Evolutionary conservation across 2,888 invertebrate genomes (phyloP).

Genomic region (Drosophila colorata): DNA sequence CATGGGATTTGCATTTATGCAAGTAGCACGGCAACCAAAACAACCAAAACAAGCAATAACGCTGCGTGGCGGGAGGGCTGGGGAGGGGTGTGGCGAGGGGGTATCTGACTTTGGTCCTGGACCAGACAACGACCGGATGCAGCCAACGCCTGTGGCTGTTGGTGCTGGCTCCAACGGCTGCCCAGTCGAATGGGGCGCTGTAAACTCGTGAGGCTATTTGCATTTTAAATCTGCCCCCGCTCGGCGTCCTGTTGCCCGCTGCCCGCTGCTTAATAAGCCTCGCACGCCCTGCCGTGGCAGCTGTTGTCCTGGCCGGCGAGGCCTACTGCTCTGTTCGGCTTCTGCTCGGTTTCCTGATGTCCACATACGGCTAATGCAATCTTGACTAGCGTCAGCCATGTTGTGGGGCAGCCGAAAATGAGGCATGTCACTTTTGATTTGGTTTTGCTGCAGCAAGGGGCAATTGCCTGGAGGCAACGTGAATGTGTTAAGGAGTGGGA

Average conservation of each 20-base stretch:
- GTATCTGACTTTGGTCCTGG: not conserved
- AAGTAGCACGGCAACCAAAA: conserved; percentile 16
- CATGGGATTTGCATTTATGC: conserved; percentile 72
- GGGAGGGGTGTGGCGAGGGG: not conserved
- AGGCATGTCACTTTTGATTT: conserved; percentile 78
- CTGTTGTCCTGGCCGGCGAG: conserved; percentile 11
- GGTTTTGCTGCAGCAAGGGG: conserved; percentile 55
- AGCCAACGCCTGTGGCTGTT: conserved; percentile 2
- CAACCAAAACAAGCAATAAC: conserved; percentile 40
- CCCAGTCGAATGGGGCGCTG: conserved; percentile 3
- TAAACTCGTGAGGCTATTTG: conserved; percentile 61
- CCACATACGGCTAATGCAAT: conserved; percentile 70
- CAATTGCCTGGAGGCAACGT: conserved; percentile 7
- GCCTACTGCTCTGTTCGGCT: too few species aligned
- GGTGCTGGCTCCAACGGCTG: too few species aligned
- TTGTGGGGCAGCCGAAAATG: conserved; percentile 67
- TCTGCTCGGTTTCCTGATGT: not conserved
- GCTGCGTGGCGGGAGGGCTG: conserved; percentile 24
- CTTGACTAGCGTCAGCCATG: conserved; percentile 68
- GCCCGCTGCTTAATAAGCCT: conserved; percentile 58
- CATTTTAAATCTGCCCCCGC: conserved; percentile 66
- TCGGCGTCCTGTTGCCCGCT: not conserved
- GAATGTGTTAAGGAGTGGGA: not conserved
- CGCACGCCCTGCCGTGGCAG: conserved; percentile 32
- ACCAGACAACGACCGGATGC: conserved; percentile 18